Base-by-base conservation (phyloP, 1,140 invertebrate genomes). In the Oscheius sp. region DNA sequence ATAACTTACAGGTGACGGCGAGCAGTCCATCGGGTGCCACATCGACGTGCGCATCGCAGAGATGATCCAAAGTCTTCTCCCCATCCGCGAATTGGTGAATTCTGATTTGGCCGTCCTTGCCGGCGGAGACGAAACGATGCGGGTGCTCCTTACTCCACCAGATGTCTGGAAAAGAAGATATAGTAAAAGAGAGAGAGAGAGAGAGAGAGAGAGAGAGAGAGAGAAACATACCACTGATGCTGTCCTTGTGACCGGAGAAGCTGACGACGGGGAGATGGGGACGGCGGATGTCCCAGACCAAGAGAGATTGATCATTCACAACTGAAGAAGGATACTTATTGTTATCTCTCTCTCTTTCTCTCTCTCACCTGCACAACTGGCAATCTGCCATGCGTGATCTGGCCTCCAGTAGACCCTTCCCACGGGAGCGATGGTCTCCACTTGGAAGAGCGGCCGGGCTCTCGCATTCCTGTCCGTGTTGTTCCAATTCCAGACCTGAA, bases 331-430 rank as follows among this genome's bases (percentile, higher is more conserved):
- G 49, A 42, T 42, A n/a, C n/a, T 7, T 42, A 20, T 18, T n/a
- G 15, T 23, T 23, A 2, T n/a, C 26, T 34, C 29, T 28, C 36
- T 55, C 67, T n/a, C n/a, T n/a, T n/a, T n/a, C 18, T 23, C 2
- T n/a, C 26, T 34, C 29, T 28, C 36, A 68, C 67, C 55, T 59
- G 67, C 67, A 42, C 67, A 68, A 2, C 49, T 68, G 10, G 67
- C 67, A 23, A 68, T n/a, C 35, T 68, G 67, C 4, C 15, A 68
- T 29, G 36, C 49, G 28, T 61, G 36, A 34, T 68, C 52, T 10
- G 67, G 67, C 18, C 55, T 7, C 67, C 67, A 68, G 18, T n/a
- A 35, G n/a, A 68, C 20, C 32, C 67, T 38, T n/a, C 67, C 67
- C 7, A 68, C n/a, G 1, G 67, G 67, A 15, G 67, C 67, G 18